Base-by-base conservation (phyloP, 2,113 vertebrate species). In the Uria lomvia region DNA sequence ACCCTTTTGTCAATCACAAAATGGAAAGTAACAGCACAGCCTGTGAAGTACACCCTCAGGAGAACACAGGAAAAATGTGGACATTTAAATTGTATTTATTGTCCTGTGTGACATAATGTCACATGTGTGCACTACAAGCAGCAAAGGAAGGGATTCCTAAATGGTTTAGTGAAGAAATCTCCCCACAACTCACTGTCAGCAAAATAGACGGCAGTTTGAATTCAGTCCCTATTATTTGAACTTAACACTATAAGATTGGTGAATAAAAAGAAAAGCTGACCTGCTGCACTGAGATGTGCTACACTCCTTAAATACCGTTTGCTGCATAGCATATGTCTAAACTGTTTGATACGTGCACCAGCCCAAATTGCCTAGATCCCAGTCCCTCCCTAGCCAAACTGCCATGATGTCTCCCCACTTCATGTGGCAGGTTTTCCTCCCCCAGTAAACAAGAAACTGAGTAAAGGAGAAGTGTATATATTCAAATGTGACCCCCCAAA, bases 281-380 rank as follows among this genome's bases (percentile, higher is more conserved):
- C 40, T n/a, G 15, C 43, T 78, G 26, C 50, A 24, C 29, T 36
- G 68, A 70, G 18, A 29, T 56, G 43, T 30, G 36, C 42, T 55
- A 16, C 15, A 5, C 53, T 42, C 10, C 24, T 45, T 59, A 92
- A 72, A 65, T 40, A 40, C 12, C 5, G 5, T 52, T 86, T 92
- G 18, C 43, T 43, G n/a, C 18, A 9, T 1, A 16, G 29, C 7
- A 7, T 30, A 8, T 6, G 8, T 47, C n/a, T 67, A 32, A 81
- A 43, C 49, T 17, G 9, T 42, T 58, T 55, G 52, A 32, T 21
- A 36, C 0, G 0, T 55, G 26, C 18, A 47, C 34, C 42, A 74
- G 63, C 15, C 27, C 59, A n/a, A 45, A 45, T 16, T 55, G 15
- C 63, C 49, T 15, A 27, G 18, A 21, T 63, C 42, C 34, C 58